Base-by-base conservation (phyloP, 2,888 invertebrate genomes). In the Eledona agricola region DNA sequence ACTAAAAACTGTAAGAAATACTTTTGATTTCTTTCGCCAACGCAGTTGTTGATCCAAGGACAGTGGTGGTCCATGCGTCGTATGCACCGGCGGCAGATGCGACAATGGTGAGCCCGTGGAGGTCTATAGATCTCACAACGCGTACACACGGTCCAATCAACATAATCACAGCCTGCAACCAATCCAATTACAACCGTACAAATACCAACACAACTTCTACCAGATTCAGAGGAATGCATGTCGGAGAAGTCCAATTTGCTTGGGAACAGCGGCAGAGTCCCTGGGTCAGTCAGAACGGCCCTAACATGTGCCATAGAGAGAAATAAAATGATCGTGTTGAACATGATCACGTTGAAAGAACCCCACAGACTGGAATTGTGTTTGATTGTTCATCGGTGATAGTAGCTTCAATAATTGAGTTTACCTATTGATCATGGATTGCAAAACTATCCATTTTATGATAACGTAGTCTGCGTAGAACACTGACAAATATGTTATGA, bases 31-130 rank as follows among this genome's bases (percentile, higher is more conserved):
- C 85, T 84, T 77, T 94, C 93, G 28, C 93, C 94, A 2, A 94
- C 92, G 75, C 94, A 94, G 75, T 95, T 95, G 74, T 95, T 95
- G 32, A 94, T 93, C 91, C 91, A 92, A 2, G 91, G 89, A 77
- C 90, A 90, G 74, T 93, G 93, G 75, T 94, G 93, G 72, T 90
- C 90, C 89, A 90, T 89, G 69, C 86, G 80, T 56, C 85, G 77
- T 52, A 93, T 86, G 71, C 93, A 93, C 57, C 91, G 80, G 65
- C 89, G 87, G 71, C 93, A 94, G 60, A 93, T 89, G 63, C 91
- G 83, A 76, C 93, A 94, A 73, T 94, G 93, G 75, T 93, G 92
- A 3, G 93, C 92, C 60, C 90, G 77, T 0, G 92, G 92, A 4
- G 93, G 93, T 35, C 89, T 78, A 74, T 90, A 85, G 35, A 90